Evolutionary conservation across 2,797 vertebrate genomes (phyloP), one percentile per base, ranked within the genome.

Genomic region (Sylvilagus floridanus): DNA sequence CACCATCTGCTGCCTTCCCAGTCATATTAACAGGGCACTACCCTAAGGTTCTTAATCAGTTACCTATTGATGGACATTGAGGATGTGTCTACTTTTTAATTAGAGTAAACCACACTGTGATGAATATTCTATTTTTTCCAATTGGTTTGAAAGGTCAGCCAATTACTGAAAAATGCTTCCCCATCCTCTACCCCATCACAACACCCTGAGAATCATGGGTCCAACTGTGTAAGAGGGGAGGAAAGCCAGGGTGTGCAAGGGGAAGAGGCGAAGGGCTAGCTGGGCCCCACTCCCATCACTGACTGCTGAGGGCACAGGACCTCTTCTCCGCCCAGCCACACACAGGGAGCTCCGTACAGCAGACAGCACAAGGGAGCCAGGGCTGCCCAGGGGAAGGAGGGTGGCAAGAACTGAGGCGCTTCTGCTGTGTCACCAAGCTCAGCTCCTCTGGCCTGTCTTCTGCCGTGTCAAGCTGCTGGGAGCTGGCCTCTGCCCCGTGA

Each of bases 401-500:
- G 14, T 16, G 19, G 37, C 8, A 0, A 47, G 0, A 13, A 26
- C 47, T 2, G n/a, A 22, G 42, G 42, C 42, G 8, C 42, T 7
- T 42, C 47, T 0, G 8, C 10, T 26, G 17, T 71, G 17, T 37
- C 68, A 37, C 7, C 32, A 11, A 4, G 22, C n/a, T 16, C 5
- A 37, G 37, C 66, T 30, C 42, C 7, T 62, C n/a, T n/a, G 60
- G 35, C 21, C 60, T 1, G 19, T 22, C 78, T 32, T 0, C 42
- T 24, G 17, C 4, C 9, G 6, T 7, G 30, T 10, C 21, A 16
- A 22, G 30, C 19, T 10, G 17, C 30, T n/a, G 14, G 77, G 54
- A 60, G 50, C 52, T 54, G 28, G 62, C 42, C 72, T 28, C 28
- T 2, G 37, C 0, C 3, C 2, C 13, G 24, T 1, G 19, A 0